These are phyloP conservation scores for Monodelphis domestica DNA, from an alignment of 2,797 vertebrate genomes.

Conservation along the genomic window DNA sequence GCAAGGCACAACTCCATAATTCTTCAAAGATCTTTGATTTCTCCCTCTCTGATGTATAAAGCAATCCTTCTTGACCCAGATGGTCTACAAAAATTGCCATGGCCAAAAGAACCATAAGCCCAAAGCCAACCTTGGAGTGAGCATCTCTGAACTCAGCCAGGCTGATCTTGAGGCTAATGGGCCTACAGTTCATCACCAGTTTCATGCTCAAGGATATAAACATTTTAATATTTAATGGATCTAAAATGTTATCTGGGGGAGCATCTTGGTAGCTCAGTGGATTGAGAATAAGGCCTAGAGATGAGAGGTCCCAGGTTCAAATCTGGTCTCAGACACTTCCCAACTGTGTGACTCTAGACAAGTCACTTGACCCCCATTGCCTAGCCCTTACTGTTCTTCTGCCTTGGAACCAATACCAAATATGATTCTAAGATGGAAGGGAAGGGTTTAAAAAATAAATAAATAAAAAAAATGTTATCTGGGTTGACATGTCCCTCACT, in stretches of 20 bases:
- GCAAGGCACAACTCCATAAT: not conserved
- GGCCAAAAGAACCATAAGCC: not conserved
- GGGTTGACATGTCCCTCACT: not conserved
- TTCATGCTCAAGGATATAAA: not conserved
- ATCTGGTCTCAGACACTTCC: too few relatives aligned
- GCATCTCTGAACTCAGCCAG: not conserved
- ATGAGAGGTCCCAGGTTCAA: too few relatives aligned
- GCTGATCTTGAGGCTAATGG: not conserved
- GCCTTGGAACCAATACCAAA: too few relatives aligned
- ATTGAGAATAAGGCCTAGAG: too few relatives aligned
- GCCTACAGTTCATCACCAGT: not conserved
- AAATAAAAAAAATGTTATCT: not conserved
- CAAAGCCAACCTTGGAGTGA: not conserved
- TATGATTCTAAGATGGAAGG: too few relatives aligned
- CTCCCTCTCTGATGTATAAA: not conserved
- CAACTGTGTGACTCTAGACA: too few relatives aligned
- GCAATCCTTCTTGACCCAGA: not conserved
- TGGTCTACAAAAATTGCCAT: not conserved
- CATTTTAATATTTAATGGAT: not conserved
- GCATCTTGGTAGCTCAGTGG: too few relatives aligned
- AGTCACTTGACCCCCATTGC: too few relatives aligned
- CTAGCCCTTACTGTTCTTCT: too few relatives aligned
- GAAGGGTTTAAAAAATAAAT: too few relatives aligned
- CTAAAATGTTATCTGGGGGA: not conserved
- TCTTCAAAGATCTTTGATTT: not conserved